Evolutionary conservation across 2,113 vertebrate genomes (phyloP).

Genomic region (Pica pica): DNA sequence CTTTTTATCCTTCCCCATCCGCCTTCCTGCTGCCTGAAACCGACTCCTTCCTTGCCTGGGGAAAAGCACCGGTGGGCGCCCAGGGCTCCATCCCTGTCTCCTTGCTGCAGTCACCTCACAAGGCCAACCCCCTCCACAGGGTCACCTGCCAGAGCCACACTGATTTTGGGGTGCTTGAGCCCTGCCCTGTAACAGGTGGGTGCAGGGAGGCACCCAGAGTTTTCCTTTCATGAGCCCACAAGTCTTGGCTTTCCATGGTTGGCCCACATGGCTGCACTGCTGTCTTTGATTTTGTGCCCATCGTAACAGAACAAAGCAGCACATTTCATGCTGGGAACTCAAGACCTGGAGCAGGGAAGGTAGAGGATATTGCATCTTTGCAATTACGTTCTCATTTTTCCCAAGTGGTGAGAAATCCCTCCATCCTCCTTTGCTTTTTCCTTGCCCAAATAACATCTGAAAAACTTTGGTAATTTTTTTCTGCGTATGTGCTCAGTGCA

Average conservation of each 20-base stretch:
- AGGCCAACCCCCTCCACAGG: fast-evolving
- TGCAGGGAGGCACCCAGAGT: fast-evolving
- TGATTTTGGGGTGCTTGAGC: neutral
- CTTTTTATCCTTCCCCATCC: neutral
- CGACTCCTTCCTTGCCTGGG: neutral
- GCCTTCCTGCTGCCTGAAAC: neutral
- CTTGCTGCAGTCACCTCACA: fast-evolving
- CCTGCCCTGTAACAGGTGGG: fast-evolving
- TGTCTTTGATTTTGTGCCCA: neutral
- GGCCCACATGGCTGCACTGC: fast-evolving
- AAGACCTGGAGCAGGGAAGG: neutral
- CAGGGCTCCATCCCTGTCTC: neutral
- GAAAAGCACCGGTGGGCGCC: fast-evolving
- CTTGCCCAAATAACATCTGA: neutral
- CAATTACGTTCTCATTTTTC: neutral
- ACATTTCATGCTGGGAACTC: neutral
- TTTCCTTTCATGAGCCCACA: neutral
- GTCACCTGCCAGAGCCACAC: neutral
- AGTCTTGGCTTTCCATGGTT: neutral
- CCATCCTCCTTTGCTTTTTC: neutral
- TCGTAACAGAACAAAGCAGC: neutral
- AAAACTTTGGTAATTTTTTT: neutral
- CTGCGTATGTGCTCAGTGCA: fast-evolving
- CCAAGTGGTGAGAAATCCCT: neutral
- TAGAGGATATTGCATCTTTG: neutral